Conservation (phyloP, 2,113 vertebrate genomes). For the Acrocephalus kingi region DNA sequence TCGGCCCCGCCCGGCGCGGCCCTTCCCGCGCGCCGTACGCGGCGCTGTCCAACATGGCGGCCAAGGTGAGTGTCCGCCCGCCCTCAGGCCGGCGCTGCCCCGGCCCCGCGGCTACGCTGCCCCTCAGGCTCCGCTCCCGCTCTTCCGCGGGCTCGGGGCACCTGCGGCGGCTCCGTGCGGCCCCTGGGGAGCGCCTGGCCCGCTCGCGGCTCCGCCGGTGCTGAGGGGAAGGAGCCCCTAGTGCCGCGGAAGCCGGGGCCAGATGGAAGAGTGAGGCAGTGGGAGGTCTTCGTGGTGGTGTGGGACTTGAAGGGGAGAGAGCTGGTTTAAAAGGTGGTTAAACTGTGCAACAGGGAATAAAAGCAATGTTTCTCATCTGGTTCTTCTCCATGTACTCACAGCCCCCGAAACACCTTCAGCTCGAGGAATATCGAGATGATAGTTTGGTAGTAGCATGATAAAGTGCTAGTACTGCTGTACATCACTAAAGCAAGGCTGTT, state of each 20-base stretch:
- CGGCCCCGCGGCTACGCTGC: background rate
- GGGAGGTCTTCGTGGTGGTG: rapidly evolving
- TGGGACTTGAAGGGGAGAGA: background rate
- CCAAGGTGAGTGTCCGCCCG: background rate
- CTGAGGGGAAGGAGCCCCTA: background rate
- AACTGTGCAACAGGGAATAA: background rate
- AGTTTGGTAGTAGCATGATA: background rate
- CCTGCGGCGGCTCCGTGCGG: background rate
- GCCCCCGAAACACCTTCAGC: background rate
- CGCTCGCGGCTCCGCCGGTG: background rate
- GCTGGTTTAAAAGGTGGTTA: rapidly evolving
- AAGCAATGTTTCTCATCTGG: rapidly evolving
- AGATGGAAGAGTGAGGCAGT: rapidly evolving
- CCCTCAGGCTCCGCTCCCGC: background rate
- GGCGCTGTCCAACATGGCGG: background rate
- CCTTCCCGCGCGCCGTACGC: background rate
- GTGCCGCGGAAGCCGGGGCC: background rate
- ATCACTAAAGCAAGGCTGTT: background rate
- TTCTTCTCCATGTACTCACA: rapidly evolving
- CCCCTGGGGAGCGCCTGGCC: background rate
- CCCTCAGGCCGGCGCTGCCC: background rate
- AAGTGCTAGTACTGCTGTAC: background rate
- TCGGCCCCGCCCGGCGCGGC: background rate
- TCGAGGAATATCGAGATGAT: background rate
- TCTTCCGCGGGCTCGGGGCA: background rate